phyloP scores from a whole-genome alignment of 92 coral and sea anemone species.

The Bergia puertoricense region DNA sequence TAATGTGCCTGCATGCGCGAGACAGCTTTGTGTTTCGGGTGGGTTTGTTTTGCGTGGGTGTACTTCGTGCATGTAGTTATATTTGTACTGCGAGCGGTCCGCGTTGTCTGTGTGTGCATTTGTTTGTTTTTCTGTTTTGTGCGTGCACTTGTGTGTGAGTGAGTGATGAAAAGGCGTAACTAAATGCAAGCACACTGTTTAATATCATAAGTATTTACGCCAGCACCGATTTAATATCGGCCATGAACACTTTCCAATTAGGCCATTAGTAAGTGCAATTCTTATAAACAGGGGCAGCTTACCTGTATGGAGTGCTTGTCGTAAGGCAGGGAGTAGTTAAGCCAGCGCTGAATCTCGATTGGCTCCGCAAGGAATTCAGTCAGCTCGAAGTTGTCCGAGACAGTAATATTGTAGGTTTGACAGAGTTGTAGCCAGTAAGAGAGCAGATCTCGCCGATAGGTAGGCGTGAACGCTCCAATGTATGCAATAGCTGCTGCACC shows the following conservation, averaged over 20 bases:
- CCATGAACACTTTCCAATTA: neutral
- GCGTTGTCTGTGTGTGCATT: neutral
- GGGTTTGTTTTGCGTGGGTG: no score
- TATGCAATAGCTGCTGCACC: constrained; percentile 87
- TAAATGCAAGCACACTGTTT: neutral
- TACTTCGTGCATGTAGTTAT: neutral
- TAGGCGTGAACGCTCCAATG: constrained; percentile 86
- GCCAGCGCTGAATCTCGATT: constrained; percentile 85
- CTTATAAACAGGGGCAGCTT: neutral
- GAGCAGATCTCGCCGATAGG: constrained; percentile 70
- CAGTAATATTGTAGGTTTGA: constrained; percentile 64
- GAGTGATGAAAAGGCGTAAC: neutral
- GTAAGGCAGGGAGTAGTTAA: constrained; percentile 80
- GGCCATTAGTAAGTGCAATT: neutral
- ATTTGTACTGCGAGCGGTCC: neutral
- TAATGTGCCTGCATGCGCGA: no score
- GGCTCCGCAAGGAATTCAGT: constrained; percentile 87
- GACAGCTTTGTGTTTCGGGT: no score
- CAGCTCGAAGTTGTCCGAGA: constrained; percentile 81
- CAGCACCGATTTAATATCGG: neutral
- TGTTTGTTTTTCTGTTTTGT: neutral
- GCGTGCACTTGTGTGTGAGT: neutral
- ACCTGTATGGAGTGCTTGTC: constrained; percentile 81
- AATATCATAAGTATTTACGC: no score
- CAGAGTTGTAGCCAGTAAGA: constrained; percentile 81